Conservation (phyloP, 2,113 vertebrate genomes). For the Dolichallabes microphthalmus region DNA sequence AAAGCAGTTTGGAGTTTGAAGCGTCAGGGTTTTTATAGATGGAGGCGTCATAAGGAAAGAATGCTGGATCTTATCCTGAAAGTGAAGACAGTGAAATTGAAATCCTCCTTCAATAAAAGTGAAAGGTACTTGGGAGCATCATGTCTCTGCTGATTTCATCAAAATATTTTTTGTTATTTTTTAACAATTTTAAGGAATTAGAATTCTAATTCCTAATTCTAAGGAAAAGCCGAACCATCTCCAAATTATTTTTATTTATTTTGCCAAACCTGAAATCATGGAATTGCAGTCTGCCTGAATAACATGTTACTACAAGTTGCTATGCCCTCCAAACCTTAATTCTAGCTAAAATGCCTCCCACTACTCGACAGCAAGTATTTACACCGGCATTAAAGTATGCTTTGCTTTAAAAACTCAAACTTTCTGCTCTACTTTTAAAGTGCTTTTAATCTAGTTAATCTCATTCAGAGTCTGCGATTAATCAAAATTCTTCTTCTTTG, state of each 20-base stretch:
- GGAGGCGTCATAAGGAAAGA: background rate
- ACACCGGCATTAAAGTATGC: background rate
- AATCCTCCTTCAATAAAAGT: constrained; percentile 7
- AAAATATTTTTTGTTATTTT: background rate
- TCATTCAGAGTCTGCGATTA: too few species aligned
- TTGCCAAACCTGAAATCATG: background rate
- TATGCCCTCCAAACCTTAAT: background rate
- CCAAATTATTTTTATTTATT: background rate
- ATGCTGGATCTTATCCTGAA: background rate
- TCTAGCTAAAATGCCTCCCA: background rate
- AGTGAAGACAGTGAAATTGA: constrained; percentile 4
- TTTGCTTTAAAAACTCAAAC: constrained; percentile 1
- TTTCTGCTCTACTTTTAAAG: constrained; percentile 19
- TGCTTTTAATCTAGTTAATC: too few species aligned
- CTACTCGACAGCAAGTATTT: background rate
- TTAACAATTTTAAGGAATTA: background rate
- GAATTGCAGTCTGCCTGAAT: background rate
- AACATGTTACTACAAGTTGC: background rate
- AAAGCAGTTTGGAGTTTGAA: background rate
- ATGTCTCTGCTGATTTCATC: background rate
- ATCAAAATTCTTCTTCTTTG: too few species aligned
- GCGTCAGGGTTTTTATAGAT: background rate
- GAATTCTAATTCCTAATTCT: too few species aligned
- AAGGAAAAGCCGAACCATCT: background rate
- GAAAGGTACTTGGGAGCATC: background rate